phyloP scores from a whole-genome alignment of 2,888 invertebrate species.

The Agriopis aurantiaria region DNA sequence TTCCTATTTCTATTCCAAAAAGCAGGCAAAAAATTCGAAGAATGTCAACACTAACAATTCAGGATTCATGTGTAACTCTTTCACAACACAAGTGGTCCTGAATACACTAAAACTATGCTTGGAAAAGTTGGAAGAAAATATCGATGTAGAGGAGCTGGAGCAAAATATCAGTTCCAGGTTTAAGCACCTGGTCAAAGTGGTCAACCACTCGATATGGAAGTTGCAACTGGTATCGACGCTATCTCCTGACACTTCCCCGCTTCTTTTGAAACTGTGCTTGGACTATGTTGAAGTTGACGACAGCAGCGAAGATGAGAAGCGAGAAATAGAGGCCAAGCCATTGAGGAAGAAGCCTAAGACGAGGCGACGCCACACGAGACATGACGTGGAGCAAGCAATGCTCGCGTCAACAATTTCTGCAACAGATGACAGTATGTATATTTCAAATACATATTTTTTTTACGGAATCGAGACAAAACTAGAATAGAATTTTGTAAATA shows the following conservation, averaged over 20 bases:
- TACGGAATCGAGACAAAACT: too few relatives aligned
- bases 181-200: constrained; percentile 76
- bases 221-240: constrained; percentile 88
- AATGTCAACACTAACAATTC: constrained; percentile 62
- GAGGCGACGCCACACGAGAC: constrained; percentile 69
- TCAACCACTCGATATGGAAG: constrained; percentile 91
- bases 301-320: constrained; percentile 81
- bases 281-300: constrained; percentile 80
- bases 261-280: constrained; percentile 74
- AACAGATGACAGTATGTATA: constrained; percentile 70
- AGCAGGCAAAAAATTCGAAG: constrained; percentile 64
- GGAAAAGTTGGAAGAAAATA: constrained; percentile 76
- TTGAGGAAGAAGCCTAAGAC: constrained; percentile 74
- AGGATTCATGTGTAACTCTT: constrained; percentile 87
- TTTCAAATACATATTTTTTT: too few relatives aligned
- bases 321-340: constrained; percentile 67
- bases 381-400: constrained; percentile 73
- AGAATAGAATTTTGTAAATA: not conserved
- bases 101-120: constrained; percentile 85
- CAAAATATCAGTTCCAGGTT: constrained; percentile 58
- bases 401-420: constrained; percentile 72
- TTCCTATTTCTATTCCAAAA: constrained; percentile 82
- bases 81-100: constrained; percentile 86
- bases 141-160: constrained; percentile 61
- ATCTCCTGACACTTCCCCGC: constrained; percentile 78